Evolutionary conservation across 2,888 invertebrate species (phyloP).

Genomic region (Cylloceria caligata): DNA sequence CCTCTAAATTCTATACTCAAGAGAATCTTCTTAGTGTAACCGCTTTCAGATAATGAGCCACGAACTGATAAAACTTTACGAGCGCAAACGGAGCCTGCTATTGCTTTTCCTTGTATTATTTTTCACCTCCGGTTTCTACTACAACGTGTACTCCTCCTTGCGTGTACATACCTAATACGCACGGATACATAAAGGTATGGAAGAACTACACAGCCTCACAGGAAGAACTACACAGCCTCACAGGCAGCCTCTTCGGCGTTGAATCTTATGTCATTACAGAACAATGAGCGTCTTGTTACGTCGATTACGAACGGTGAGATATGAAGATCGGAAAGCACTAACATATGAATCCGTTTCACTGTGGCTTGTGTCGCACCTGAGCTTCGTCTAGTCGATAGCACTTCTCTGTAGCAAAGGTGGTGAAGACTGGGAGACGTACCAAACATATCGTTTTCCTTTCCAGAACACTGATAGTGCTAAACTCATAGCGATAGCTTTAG

Average conservation of each 20-base stretch:
- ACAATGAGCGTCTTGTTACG: constrained; percentile 63
- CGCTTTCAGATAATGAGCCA: constrained; percentile 59
- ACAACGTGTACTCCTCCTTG: neutral
- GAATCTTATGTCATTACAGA: constrained; percentile 57
- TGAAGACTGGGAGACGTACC: neutral
- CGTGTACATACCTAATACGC: neutral
- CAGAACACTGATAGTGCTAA: constrained; percentile 1
- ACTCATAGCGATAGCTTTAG: neutral
- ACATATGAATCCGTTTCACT: neutral
- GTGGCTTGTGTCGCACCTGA: neutral
- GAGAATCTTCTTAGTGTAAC: constrained; percentile 4
- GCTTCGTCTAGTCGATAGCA: constrained; percentile 9
- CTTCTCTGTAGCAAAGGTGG: neutral
- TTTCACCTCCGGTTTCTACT: constrained; percentile 1
- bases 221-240: constrained; percentile 1
- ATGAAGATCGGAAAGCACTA: constrained; percentile 28
- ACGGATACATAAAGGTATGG: neutral
- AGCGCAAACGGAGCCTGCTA: constrained; percentile 26
- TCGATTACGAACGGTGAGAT: constrained; percentile 56
- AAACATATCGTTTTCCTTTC: neutral
- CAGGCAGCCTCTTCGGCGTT: constrained; percentile 4
- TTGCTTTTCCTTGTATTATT: constrained; percentile 16
- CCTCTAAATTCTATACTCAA: constrained; percentile 17
- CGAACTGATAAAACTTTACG: constrained; percentile 53
- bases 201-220: constrained; percentile 1